Conservation (phyloP, 2,888 invertebrate species). For the Pharmacophagus antenor region DNA sequence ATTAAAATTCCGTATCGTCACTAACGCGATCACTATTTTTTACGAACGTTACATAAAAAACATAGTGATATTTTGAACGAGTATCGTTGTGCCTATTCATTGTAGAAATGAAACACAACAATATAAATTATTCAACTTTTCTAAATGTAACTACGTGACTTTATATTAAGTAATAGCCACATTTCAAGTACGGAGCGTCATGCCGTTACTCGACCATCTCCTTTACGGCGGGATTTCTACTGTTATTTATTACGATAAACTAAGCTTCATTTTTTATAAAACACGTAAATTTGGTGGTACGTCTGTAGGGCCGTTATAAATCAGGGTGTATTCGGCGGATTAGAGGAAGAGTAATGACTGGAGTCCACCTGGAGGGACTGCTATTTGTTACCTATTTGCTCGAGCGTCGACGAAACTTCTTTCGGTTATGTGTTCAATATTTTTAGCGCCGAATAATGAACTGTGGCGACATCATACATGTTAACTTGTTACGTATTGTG, state of each 20-base stretch:
- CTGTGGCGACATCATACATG: neutral
- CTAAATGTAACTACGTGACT: neutral
- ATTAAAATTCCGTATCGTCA: no score
- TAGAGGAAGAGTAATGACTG: constrained; percentile 78
- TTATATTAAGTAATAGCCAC: constrained; percentile 10
- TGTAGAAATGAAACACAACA: neutral
- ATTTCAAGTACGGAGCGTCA: constrained; percentile 14
- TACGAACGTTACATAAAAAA: neutral
- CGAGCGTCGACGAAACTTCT: constrained; percentile 51
- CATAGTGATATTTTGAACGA: neutral
- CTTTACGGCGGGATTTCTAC: constrained; percentile 56
- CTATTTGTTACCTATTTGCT: constrained; percentile 72
- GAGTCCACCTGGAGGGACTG: constrained; percentile 76
- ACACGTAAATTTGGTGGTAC: constrained; percentile 76
- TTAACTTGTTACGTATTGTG: neutral
- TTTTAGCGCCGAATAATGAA: neutral
- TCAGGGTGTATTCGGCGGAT: constrained; percentile 77
- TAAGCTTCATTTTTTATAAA: constrained; percentile 77
- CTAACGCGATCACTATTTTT: neutral
- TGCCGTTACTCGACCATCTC: constrained; percentile 46
- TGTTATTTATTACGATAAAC: constrained; percentile 72
- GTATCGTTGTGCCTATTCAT: neutral
- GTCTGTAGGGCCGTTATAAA: constrained; percentile 69
- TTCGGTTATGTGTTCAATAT: constrained; percentile 35
- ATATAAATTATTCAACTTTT: neutral